Percentiles rank a stretch among this genome's conserved stretches.
These are phyloP conservation scores for Polydrusus pterygomalis DNA, from an alignment of 2,888 invertebrate species.

Conservation along the genomic window DNA sequence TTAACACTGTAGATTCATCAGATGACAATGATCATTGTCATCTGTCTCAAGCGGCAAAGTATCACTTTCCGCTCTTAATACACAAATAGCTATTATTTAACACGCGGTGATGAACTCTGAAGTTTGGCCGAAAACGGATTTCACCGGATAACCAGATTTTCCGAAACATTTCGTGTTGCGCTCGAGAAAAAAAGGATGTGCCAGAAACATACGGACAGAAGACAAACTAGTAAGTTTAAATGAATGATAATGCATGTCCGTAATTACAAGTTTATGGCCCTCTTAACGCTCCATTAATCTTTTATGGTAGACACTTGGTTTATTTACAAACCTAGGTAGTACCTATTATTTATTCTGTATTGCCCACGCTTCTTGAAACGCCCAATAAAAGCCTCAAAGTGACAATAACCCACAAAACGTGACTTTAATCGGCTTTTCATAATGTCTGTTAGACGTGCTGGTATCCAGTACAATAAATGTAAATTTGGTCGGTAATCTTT, in stretches of 20 bases:
- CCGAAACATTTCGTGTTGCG: too few relatives aligned
- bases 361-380: conserved; percentile 15
- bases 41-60: too few relatives aligned
- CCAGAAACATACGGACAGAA: too few relatives aligned
- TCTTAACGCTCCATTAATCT: neutral
- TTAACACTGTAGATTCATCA: too few relatives aligned
- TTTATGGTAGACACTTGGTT: conserved; percentile 1
- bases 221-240: too few relatives aligned
- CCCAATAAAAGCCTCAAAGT: conserved; percentile 21
- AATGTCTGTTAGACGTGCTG: conserved; percentile 6
- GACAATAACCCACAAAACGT: conserved; percentile 25
- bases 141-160: too few relatives aligned
- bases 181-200: too few relatives aligned
- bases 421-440: conserved; percentile 2
- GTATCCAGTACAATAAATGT: conserved; percentile 15
- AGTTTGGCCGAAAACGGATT: too few relatives aligned
- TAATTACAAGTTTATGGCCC: conserved; percentile 1
- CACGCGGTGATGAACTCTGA: too few relatives aligned
- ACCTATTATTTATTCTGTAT: neutral
- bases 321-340: neutral
- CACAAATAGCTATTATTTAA: too few relatives aligned
- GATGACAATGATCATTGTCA: too few relatives aligned
- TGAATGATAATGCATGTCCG: neutral
- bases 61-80: too few relatives aligned
- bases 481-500: conserved; percentile 4